Conservation (phyloP, 2,888 invertebrate species). For the Clistopyga incitator region DNA sequence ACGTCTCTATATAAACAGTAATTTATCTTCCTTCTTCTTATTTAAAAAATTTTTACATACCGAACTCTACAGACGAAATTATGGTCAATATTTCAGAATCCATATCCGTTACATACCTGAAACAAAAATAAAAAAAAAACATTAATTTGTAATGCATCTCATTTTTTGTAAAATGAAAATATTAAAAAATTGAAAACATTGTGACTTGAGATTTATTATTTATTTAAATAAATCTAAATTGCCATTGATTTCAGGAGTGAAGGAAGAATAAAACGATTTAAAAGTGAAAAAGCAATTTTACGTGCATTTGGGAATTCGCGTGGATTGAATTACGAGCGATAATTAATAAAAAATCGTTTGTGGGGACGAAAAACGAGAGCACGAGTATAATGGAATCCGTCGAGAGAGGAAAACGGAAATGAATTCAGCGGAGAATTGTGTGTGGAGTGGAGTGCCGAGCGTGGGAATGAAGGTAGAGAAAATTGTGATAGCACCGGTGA, state of each 20-base stretch:
- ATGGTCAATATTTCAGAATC: conserved; percentile 4
- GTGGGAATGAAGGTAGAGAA: conserved; percentile 42
- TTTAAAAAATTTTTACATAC: conserved; percentile 1
- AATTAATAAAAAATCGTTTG: too few relatives aligned
- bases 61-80: neutral
- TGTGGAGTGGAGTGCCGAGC: conserved; percentile 6
- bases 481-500: conserved; percentile 32
- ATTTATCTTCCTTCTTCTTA: neutral
- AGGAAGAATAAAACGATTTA: too few relatives aligned
- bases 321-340: too few relatives aligned
- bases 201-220: too few relatives aligned
- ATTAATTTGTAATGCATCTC: neutral
- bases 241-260: too few relatives aligned
- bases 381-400: neutral
- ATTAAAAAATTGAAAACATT: too few relatives aligned
- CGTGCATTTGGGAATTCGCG: too few relatives aligned
- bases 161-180: too few relatives aligned
- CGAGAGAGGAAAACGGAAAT: conserved; percentile 31
- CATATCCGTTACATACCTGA: conserved; percentile 37
- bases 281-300: too few relatives aligned
- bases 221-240: too few relatives aligned
- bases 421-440: conserved; percentile 20
- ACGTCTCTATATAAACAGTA: neutral
- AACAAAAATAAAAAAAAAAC: conserved; percentile 18
- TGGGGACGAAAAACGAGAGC: too few relatives aligned